Evolutionary conservation across 2,888 invertebrate species (phyloP).

Genomic region (Erynnis tages): DNA sequence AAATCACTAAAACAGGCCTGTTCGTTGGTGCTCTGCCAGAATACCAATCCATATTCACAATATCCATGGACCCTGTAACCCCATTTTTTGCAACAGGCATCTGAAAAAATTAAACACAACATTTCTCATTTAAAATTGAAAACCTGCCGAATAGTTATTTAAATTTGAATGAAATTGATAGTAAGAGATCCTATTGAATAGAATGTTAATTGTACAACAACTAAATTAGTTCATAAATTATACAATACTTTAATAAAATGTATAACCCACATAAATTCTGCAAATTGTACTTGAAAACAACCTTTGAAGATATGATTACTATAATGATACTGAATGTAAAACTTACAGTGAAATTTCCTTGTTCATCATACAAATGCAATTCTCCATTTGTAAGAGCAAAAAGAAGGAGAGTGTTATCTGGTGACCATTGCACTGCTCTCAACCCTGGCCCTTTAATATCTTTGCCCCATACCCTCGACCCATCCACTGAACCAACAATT

Average conservation of each 20-base stretch:
- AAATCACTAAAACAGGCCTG: conserved; percentile 91
- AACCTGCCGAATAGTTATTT: too few relatives aligned
- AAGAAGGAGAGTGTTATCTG: conserved; percentile 93
- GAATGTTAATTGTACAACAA: too few relatives aligned
- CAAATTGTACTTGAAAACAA: too few relatives aligned
- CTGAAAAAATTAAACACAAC: too few relatives aligned
- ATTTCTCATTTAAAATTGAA: too few relatives aligned
- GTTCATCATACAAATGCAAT: conserved; percentile 96
- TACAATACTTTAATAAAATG: too few relatives aligned
- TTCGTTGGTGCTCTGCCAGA: conserved; percentile 87
- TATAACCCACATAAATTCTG: too few relatives aligned
- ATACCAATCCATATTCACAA: conserved; percentile 94
- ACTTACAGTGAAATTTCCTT: conserved; percentile 89
- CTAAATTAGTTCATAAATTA: too few relatives aligned
- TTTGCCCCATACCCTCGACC: conserved; percentile 99
- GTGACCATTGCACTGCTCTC: conserved; percentile 97
- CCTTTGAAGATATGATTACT: too few relatives aligned
- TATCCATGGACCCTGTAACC: conserved; percentile 79
- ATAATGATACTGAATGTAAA: too few relatives aligned
- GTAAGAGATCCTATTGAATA: too few relatives aligned
- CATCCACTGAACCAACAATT: conserved; percentile 98
- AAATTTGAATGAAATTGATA: too few relatives aligned
- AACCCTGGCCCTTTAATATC: conserved; percentile 94
- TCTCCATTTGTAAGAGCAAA: conserved; percentile 96
- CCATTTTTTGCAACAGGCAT: conserved; percentile 88